These are phyloP conservation scores for Drosophila nigrodunni DNA, from an alignment of 1,140 invertebrate species.

Conservation along the genomic window DNA sequence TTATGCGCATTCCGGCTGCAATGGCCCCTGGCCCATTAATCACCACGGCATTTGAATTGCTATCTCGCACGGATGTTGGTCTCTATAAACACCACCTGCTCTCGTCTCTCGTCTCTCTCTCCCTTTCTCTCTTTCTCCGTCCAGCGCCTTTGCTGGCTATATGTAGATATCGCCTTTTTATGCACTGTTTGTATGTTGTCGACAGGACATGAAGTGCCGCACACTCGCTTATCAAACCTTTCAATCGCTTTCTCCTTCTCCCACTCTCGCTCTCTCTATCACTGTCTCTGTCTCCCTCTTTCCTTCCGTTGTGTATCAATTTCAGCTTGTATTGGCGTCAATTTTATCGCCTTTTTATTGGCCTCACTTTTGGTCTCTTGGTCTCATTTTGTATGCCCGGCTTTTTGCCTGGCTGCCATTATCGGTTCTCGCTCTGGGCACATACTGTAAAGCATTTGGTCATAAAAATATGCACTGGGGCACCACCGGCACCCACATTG, in stretches of 20 bases:
- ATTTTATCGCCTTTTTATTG: slow-evolving; percentile 82
- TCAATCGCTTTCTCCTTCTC: slow-evolving; percentile 10
- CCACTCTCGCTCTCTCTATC: slow-evolving; percentile 7
- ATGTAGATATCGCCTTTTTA: slow-evolving; percentile 70
- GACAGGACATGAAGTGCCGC: slow-evolving; percentile 51
- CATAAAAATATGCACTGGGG: slow-evolving; percentile 73
- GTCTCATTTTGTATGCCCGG: slow-evolving; percentile 62
- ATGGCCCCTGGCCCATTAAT: slow-evolving; percentile 77
- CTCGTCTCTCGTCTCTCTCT: too few species aligned
- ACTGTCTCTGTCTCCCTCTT: slow-evolving; percentile 11
- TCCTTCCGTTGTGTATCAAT: neutral
- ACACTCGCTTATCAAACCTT: slow-evolving; percentile 52
- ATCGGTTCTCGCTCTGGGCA: slow-evolving; percentile 45
- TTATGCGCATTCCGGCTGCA: slow-evolving; percentile 79
- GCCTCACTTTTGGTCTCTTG: slow-evolving; percentile 70
- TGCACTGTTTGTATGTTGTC: slow-evolving; percentile 50
- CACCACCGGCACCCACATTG: neutral
- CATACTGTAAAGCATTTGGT: slow-evolving; percentile 53
- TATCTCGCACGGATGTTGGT: slow-evolving; percentile 49
- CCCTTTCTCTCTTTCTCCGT: neutral
- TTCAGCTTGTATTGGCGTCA: slow-evolving; percentile 60
- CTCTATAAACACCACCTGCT: slow-evolving; percentile 31
- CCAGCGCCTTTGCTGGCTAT: slow-evolving; percentile 2
- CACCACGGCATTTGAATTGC: slow-evolving; percentile 75
- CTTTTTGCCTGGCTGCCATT: slow-evolving; percentile 50